Evolutionary conservation across 2,888 invertebrate genomes (phyloP).

Genomic region (Anticlea derivata): DNA sequence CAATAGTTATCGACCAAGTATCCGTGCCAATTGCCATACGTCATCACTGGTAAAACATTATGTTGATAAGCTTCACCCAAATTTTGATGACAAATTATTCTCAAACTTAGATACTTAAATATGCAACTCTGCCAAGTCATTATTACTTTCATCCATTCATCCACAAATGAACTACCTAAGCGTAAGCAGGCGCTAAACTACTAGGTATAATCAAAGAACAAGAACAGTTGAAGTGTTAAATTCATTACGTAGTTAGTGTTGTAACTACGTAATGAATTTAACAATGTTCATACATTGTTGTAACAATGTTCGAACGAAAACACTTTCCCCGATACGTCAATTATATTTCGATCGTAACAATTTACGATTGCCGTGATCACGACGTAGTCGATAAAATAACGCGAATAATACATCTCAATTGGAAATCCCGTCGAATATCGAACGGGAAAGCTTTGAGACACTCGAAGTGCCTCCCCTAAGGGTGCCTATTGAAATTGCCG

Average conservation of each 20-base stretch:
- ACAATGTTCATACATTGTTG: slow-evolving; percentile 34
- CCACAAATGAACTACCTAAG: slow-evolving; percentile 12
- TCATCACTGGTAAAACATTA: too few species aligned
- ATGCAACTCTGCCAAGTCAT: background rate
- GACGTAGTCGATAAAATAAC: slow-evolving; percentile 30
- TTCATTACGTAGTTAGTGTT: slow-evolving; percentile 29
- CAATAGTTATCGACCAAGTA: too few species aligned
- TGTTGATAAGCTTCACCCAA: background rate
- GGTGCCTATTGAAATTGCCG: slow-evolving; percentile 35
- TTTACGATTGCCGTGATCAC: slow-evolving; percentile 30
- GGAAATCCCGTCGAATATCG: slow-evolving; percentile 20
- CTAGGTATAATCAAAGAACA: slow-evolving; percentile 14
- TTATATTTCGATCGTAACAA: slow-evolving; percentile 34
- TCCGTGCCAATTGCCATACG: too few species aligned
- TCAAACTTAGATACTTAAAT: background rate
- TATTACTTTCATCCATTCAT: slow-evolving; percentile 19
- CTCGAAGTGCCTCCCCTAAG: slow-evolving; percentile 20
- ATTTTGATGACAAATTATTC: slow-evolving; percentile 2
- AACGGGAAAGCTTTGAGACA: slow-evolving; percentile 14
- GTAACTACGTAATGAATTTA: too few species aligned
- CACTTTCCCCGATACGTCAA: slow-evolving; percentile 33
- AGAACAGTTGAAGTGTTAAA: slow-evolving; percentile 30
- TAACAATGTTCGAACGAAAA: too few species aligned
- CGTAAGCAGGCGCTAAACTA: slow-evolving; percentile 18
- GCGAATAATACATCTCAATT: slow-evolving; percentile 17